Base-by-base conservation (phyloP, 2,797 vertebrate species). In the Sebastes elongatus region DNA sequence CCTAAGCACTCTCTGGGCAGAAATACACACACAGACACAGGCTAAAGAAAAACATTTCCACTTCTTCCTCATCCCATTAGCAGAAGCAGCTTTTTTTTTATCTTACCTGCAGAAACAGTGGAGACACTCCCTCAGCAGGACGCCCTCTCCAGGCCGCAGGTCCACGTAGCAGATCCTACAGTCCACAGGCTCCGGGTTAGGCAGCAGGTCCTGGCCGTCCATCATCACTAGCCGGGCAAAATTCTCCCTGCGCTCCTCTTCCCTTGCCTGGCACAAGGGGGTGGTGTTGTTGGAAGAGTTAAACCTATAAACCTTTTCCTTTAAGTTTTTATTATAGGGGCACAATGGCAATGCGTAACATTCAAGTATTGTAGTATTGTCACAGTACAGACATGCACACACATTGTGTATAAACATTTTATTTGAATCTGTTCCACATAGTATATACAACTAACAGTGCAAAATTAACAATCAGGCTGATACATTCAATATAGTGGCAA, bases 21-120 rank as follows among this genome's bases (percentile, higher is more conserved):
- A 27, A 20, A 72, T 1, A 66, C 32, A 81, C 28, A 79, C 14
- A 82, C 8, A 78, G 35, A 38, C 35, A 38, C 14, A 65, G 13
- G 38, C 10, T n/a, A n/a, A 38, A 52, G 52, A 49, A n/a, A 4
- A 22, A 32, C 20, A 30, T 13, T 42, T 23, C 3, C 13, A 13
- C 22, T 32, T 9, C 9, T 30, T 55, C 8, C 46, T 25, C 4
- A 16, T 63, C 22, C 23, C 25, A 27, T 20, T 18, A 38, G 32
- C 30, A 56, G 61, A 20, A n/a, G 49, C 8, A 52, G 49, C 46
- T 7, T 22, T 20, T 18, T 23, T 25, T 20, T n/a, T 28, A 6
- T 57, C 84, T 89, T 76, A 97, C 97, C 89, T 96, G 95, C 97
- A 98, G 91, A 97, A 98, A 90, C 95, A 97, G 94, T 97, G 97